These are phyloP conservation scores for human DNA, from an alignment of 2,113 vertebrate genomes.

Conservation along the genomic window GRCh38 chr4:168837001-168837500, in stretches of 20 bases:
- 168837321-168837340: neutral
- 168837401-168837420: slow-evolving; percentile 13
- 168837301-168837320: neutral
- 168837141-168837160: neutral
- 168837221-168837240: neutral
- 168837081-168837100: neutral
- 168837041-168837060: slow-evolving; percentile 39
- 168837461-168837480: neutral
- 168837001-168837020: neutral
- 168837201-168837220: neutral
- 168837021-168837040: slow-evolving; percentile 39
- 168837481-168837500: neutral
- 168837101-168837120: neutral
- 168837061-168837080: slow-evolving; percentile 41
- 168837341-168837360: neutral
- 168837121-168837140: neutral
- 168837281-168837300: neutral
- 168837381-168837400: slow-evolving; percentile 20
- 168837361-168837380: neutral
- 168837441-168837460: neutral
- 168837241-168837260: neutral
- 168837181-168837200: neutral
- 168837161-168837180: neutral
- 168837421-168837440: neutral
- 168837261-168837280: neutral